Evolutionary conservation across 2,113 vertebrate species (phyloP), one percentile per base, ranked within the genome.

Genomic region (Petaurus breviceps): DNA sequence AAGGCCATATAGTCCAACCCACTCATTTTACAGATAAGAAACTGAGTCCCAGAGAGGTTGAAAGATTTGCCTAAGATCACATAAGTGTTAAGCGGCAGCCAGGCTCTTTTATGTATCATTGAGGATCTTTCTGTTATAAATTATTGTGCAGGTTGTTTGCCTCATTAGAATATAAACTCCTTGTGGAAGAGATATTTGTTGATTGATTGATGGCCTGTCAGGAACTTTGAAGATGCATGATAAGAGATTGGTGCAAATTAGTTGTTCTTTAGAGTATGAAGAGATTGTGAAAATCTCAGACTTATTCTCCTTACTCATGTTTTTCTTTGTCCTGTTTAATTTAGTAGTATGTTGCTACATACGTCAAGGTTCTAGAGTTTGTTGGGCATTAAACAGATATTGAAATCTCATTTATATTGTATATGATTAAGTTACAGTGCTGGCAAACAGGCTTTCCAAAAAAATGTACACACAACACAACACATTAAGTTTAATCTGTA

Each of bases 381-480:
- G 98, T 99, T 99, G 98, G 98, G 99, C 99, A 99, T 99, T 99
- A 99, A 99, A 99, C 97, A 98, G 98, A 99, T 98, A 98, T 99
- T 98, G 99, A 99, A 98, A 99, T 98, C 98, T 98, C 99, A 99
- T 99, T 99, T 99, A 99, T 99, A 99, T 99, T 99, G 98, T 99
- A 99, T 99, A 99, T n/a, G 12, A 68, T 4, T 37, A n/a, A 68
- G 31, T 68, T n/a, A n/a, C 6, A 68, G 37, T 68, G 31, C 31
- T 68, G 31, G 14, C 2, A 68, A 68, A n/a, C 61, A 19, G 61
- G 5, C 31, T 68, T 11, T n/a, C 55, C 31, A 68, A 68, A 37
- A 37, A 16, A 68, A n/a, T 16, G 8, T 19, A 37, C 12, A n/a
- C 11, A 68, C 3, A 37, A 68, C 31, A 68, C 61, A 37, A 68